Conservation (phyloP, 2,888 invertebrate genomes). For the Mantis religiosa region DNA sequence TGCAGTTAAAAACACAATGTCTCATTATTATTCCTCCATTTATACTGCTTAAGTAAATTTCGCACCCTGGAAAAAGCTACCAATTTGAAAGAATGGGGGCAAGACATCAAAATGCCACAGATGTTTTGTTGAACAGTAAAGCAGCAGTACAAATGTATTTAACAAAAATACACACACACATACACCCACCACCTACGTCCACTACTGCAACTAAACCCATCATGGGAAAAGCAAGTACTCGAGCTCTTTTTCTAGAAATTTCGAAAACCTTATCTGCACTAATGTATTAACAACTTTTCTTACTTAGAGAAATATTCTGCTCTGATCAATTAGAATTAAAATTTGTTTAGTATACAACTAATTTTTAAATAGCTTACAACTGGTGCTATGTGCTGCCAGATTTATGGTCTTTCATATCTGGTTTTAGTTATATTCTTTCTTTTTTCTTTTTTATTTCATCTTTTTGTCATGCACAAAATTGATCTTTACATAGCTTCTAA, state of each 20-base stretch:
- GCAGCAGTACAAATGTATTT: not conserved
- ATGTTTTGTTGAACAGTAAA: not conserved
- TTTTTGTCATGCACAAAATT: not conserved
- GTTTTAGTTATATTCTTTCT: not conserved
- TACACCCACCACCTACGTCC: constrained; percentile 8
- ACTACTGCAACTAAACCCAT: not conserved
- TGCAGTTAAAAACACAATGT: not conserved
- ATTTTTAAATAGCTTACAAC: not conserved
- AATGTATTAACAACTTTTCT: not conserved
- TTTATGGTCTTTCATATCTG: not conserved
- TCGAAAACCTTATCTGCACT: not conserved
- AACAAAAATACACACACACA: not conserved
- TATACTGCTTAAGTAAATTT: not conserved
- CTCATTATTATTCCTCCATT: not conserved
- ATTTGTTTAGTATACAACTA: not conserved
- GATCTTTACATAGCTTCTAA: not conserved
- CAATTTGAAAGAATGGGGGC: not conserved
- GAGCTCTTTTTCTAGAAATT: not conserved
- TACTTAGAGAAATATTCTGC: not conserved
- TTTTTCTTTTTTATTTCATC: no score
- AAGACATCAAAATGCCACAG: not conserved
- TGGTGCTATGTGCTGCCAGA: not conserved
- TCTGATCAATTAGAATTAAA: not conserved
- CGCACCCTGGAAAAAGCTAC: not conserved
- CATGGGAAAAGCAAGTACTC: constrained; percentile 6